Evolutionary conservation across 2,113 vertebrate species (phyloP), one percentile per base, ranked within the genome.

Genomic region (Orthonyx spaldingii): DNA sequence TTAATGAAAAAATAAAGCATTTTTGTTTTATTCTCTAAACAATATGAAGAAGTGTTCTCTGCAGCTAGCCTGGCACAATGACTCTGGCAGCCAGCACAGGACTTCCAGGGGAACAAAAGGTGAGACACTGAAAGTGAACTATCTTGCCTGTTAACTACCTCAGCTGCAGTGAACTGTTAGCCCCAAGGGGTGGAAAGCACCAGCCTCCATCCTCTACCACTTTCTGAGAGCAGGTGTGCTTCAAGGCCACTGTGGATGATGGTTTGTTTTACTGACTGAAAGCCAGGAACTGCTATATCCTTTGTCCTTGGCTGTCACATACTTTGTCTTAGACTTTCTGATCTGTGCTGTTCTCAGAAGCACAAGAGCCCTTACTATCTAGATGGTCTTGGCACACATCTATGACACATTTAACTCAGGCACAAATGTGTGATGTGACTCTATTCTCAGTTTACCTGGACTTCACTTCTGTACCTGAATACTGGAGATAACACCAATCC

Each of bases 391-490:
- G 72, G 71, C 65, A 78, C 11, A 61, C 17, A 35, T 83, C 47
- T 71, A 39, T 84, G 65, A 64, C 69, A 68, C 49, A 1, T 95
- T 89, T 89, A 76, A 88, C 49, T 56, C 8, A 3, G 41, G 56
- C 17, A 77, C n/a, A 59, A 74, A 55, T 14, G 27, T 44, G n/a
- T 88, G 64, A 76, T 78, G 60, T 77, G 81, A 70, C 42, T 78
- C 30, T 77, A 21, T 37, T 93, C 86, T 75, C 8, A 1, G 64
- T 71, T 90, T 92, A 93, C 92, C 76, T 95, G 70, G 56, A 78
- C 44, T 53, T 90, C 64, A 46, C 44, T 94, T 90, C 89, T 89
- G 16, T 68, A 93, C 86, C 93, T 95, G 88, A 84, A 56, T 68
- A 63, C 55, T 2, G 4, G 20, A 89, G 64, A 89, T 94, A 93